Percentiles rank a stretch among this genome's conserved stretches.
Evolutionary conservation across 1,140 invertebrate genomes (phyloP).

Genomic region (Calycopis cecrops): DNA sequence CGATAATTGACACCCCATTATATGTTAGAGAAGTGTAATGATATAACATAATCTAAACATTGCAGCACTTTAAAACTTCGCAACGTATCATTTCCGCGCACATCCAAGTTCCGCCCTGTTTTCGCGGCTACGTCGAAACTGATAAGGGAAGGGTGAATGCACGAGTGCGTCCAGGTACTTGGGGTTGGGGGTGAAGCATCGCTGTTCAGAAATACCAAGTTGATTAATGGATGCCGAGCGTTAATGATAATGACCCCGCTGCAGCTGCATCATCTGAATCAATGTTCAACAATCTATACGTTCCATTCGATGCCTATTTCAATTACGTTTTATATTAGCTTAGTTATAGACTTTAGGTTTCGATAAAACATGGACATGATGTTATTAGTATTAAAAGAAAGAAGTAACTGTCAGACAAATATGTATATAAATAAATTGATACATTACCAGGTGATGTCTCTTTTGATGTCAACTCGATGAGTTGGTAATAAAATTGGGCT

Average conservation of each 20-base stretch:
- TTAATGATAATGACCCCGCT: conserved; percentile 66
- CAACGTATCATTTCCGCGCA: conserved; percentile 45
- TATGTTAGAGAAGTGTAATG: conserved; percentile 4
- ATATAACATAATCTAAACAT: conserved; percentile 6
- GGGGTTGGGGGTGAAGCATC: conserved; percentile 27
- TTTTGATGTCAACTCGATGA: too few species aligned
- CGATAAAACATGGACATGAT: too few species aligned
- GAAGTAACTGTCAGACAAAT: too few species aligned
- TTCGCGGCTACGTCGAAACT: conserved; percentile 57
- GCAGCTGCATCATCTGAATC: conserved; percentile 56
- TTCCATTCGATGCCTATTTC: too few species aligned
- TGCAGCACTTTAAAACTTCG: conserved; percentile 34
- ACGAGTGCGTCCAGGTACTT: conserved; percentile 66
- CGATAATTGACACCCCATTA: not conserved
- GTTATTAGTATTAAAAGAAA: too few species aligned
- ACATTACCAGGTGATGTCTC: too few species aligned
- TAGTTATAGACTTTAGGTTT: too few species aligned
- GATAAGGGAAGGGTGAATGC: conserved; percentile 71
- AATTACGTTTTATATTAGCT: too few species aligned
- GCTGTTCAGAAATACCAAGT: conserved; percentile 58
- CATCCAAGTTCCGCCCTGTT: conserved; percentile 43
- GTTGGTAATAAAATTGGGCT: too few species aligned
- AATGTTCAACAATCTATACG: conserved; percentile 25
- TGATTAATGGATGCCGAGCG: conserved; percentile 67
- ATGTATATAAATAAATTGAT: too few species aligned